Evolutionary conservation across 2,888 invertebrate genomes (phyloP), one percentile per base, ranked within the genome.

Genomic region (Tetrapedia diversipes): DNA sequence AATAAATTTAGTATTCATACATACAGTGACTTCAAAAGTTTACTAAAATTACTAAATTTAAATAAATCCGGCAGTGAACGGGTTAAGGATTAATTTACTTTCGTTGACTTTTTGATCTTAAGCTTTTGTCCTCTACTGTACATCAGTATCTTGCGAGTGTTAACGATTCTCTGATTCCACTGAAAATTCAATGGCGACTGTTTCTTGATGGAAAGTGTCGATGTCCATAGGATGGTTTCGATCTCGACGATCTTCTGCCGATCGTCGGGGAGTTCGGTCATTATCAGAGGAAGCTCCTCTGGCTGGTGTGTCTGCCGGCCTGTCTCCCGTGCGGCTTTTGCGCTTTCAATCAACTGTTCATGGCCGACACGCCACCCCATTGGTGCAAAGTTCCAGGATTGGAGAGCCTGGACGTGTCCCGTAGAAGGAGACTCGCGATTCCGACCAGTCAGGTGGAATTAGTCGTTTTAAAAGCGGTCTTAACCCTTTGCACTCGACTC

Each of bases 341-440:
- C 91, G 97, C 97, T 4, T 97, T 98, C 92, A 98, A 97, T 92
- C 98, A 98, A 92, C 94, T 98, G 43, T 98, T 98, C 92, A 97
- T 98, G 96, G 95, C 97, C 4, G 96, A 97, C 86, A 94, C 95
- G 41, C 98, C 98, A 0, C 95, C 95, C 51, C 96, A 97, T 92
- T 97, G 97, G 97, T 98, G 98, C 89, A 93, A 92, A 77, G 94
- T 96, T 29, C 96, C 96, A 0, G 94, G 95, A 82, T 92, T 97
- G 70, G 90, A 92, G 63, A 85, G 81, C 39, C 80, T 91, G 71
- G 91, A 91, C 68, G 77, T 87, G 4, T 73, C 83, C 3, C 86
- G 85, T 54, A 87, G 95, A 68, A 95, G 94, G 92, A 90, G 92
- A 67, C 91, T 96, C 83, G 94, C 95, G 24, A 95, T 96, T 89